Base-by-base conservation (phyloP, 2,888 invertebrate species). In the Chymomyza procnemis region DNA sequence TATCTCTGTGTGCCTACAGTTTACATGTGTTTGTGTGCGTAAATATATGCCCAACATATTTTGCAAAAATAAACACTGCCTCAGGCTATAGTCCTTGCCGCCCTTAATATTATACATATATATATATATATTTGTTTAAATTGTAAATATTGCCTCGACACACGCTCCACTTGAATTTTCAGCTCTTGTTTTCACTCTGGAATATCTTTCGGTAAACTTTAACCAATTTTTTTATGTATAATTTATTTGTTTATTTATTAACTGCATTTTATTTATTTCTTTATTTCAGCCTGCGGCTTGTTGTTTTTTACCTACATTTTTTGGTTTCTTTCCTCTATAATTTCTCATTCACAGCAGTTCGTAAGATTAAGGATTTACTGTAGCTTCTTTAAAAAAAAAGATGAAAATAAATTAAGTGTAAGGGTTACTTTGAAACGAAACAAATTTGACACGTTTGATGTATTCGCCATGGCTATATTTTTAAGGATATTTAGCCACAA, bases 191-290 rank as follows among this genome's bases (percentile, higher is more conserved):
- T 26, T 26, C 6, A 26, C 1, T 4, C 26, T 26, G 26, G 26
- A 1, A 26, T 26, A 26, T 26, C 26, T 26, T 26, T 8, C 18
- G 8, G 50, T 50, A 50, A 16, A 19, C 48, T 54, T 68, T 66
- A 48, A 41, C 62, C 63, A 9, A 34, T 59, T 52, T 54, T 55
- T 56, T 56, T 59, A 46, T 66, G 70, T 75, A 74, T 81, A 86
- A 86, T 86, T 75, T 87, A 79, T 86, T 87, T 86, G 86, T 82
- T 86, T 86, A 87, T 79, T 86, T 86, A 82, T 80, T 86, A 87
- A 82, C 85, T 86, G 82, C 82, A 87, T 75, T 81, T 74, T 76
- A 82, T 82, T 82, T 72, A 78, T 75, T 75, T 77, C 73, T 64
- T 70, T 64, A 73, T 66, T 67, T 52, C 4, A 26, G 73, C 19